A percentile compares a stretch with the other conserved stretches of the same genome.
These are phyloP conservation scores for Scaptomyza polygonia DNA, from an alignment of 2,888 invertebrate species.

Conservation along the genomic window DNA sequence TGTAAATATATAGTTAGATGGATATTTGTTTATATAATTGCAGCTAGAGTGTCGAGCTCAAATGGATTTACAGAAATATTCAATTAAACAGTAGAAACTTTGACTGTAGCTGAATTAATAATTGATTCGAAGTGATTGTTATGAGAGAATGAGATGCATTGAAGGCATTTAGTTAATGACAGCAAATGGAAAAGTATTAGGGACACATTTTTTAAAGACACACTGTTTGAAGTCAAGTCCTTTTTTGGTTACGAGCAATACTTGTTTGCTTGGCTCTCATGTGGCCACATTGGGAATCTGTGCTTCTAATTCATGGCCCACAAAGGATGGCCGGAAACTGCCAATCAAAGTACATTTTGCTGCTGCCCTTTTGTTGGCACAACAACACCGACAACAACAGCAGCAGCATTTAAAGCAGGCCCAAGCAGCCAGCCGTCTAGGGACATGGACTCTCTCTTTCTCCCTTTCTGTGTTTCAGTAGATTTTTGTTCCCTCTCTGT, in stretches of 20 bases:
- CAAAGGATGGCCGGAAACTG: conserved; percentile 30
- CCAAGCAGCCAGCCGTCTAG: not conserved
- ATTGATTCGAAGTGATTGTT: not conserved
- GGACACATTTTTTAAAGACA: not conserved
- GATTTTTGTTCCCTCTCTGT: not conserved
- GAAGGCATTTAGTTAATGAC: conserved; percentile 13
- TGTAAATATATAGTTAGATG: not conserved
- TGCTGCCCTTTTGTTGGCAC: conserved; percentile 31
- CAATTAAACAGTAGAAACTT: not conserved
- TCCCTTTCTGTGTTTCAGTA: no score
- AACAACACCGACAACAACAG: conserved; percentile 10
- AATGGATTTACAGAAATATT: not conserved
- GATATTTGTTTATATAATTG: not conserved
- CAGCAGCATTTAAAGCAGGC: conserved; percentile 10
- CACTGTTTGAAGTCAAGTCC: not conserved
- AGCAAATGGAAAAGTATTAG: conserved; percentile 28
- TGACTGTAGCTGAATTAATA: not conserved
- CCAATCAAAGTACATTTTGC: conserved; percentile 49
- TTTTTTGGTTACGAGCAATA: not conserved
- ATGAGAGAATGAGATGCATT: not conserved
- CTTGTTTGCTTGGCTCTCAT: not conserved
- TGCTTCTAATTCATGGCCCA: conserved; percentile 17
- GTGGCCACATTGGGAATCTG: conserved; percentile 11
- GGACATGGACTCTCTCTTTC: conserved; percentile 1
- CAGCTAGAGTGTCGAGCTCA: not conserved